Base-by-base conservation (phyloP, 2,888 invertebrate species). In the Escarpia spicata region DNA sequence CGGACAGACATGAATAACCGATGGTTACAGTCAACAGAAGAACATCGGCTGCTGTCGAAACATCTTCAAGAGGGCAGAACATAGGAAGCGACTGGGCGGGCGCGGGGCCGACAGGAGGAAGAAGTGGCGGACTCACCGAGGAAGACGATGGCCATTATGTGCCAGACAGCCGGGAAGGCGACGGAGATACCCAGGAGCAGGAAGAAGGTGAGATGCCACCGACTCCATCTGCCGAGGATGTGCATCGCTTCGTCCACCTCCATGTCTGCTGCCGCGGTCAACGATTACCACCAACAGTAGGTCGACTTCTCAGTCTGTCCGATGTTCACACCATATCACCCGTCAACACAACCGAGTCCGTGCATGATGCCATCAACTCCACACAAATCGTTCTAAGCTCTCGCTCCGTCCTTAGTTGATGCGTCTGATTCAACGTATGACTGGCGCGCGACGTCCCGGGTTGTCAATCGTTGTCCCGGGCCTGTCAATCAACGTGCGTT, bases 71-170 rank as follows among this genome's bases (percentile, higher is more conserved):
- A 52, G 52, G 9, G 52, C 52, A 12, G 52, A 52, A 4, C 6
- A 52, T 52, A 52, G 12, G 12, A 52, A 52, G 12, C 8, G 52
- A 52, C 8, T 12, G 2, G 15, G 15, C 52, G 12, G 52, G 12
- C 52, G 52, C 9, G 9, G 15, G 52, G 52, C 1, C 12, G 52
- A 52, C 52, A 2, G 15, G 60, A 60, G 4, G 75, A 26, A 75
- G 15, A 4, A 26, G 19, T 15, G 19, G 37, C 37, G 4, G 43
- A 92, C 94, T 94, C 91, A 94, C 94, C 94, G 10, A 94, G 58
- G 90, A 94, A 94, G 89, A 94, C 94, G 60, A 94, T 94, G 31
- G 94, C 94, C 43, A 94, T 92, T 93, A 94, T 94, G 92, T 94
- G 94, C 94, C 94, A 94, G 26, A 93, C 92, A 8, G 94, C 93